Percentiles rank a stretch among this genome's conserved stretches.
Evolutionary conservation across 2,113 vertebrate species (phyloP).

Genomic region (Urocolius indicus): DNA sequence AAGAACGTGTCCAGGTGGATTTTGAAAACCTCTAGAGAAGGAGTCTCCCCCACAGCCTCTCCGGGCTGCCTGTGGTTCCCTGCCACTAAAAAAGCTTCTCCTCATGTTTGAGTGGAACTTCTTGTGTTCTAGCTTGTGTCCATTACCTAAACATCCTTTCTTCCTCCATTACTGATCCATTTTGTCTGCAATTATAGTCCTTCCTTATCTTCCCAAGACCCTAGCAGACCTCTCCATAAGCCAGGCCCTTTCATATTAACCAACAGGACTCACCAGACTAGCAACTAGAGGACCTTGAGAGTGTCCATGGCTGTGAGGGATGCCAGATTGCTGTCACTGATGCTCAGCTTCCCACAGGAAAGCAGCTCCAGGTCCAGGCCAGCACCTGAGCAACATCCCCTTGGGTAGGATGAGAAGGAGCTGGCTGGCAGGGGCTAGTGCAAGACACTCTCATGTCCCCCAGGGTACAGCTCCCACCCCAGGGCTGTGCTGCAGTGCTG

Average conservation of each 20-base stretch:
- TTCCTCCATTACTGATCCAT: background rate
- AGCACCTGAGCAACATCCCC: background rate
- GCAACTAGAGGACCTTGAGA: background rate
- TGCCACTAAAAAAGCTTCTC: too few species aligned
- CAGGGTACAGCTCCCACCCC: background rate
- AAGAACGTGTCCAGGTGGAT: too few species aligned
- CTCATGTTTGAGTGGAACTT: too few species aligned
- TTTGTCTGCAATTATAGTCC: background rate
- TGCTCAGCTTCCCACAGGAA: background rate
- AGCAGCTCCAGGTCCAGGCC: background rate
- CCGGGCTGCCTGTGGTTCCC: too few species aligned
- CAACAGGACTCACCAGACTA: background rate
- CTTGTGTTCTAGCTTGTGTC: too few species aligned
- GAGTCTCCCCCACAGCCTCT: too few species aligned
- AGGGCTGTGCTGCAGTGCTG: background rate
- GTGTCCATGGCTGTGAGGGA: background rate
- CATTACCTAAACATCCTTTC: too few species aligned
- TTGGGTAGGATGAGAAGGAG: background rate
- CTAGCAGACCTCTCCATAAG: background rate
- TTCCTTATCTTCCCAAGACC: background rate
- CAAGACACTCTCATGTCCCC: background rate
- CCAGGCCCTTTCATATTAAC: background rate
- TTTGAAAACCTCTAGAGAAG: too few species aligned
- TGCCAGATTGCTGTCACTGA: background rate
- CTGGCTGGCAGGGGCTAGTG: background rate